Conservation (phyloP, 2,888 invertebrate genomes). For the Archips xylosteana region DNA sequence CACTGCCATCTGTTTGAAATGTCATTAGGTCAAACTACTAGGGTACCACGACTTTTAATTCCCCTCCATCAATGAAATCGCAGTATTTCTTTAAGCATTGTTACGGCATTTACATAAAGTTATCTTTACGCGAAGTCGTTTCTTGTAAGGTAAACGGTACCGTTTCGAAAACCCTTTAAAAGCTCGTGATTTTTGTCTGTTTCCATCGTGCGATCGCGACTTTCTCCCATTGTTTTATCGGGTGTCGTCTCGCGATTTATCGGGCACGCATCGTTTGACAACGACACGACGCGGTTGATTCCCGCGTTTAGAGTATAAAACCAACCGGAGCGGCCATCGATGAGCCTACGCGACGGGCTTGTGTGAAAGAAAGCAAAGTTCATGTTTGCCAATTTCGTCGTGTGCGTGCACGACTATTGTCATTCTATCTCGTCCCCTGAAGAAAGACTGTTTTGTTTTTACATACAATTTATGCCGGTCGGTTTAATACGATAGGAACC, state of each 20-base stretch:
- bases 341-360: neutral
- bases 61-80: slow-evolving; percentile 8
- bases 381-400: too few relatives aligned
- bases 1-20: too few relatives aligned
- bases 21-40: too few relatives aligned
- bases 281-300: slow-evolving; percentile 72
- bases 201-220: slow-evolving; percentile 59
- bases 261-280: slow-evolving; percentile 69
- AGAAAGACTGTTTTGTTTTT: too few relatives aligned
- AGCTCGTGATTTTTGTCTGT: slow-evolving; percentile 37
- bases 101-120: slow-evolving; percentile 33
- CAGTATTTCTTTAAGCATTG: slow-evolving; percentile 18
- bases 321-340: neutral
- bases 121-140: slow-evolving; percentile 22
- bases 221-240: slow-evolving; percentile 77
- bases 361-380: too few relatives aligned
- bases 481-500: too few relatives aligned
- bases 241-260: slow-evolving; percentile 79
- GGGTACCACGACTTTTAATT: neutral
- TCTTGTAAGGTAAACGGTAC: slow-evolving; percentile 35
- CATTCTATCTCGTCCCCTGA: too few relatives aligned
- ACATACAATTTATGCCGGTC: too few relatives aligned
- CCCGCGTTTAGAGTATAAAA: slow-evolving; percentile 47
- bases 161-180: slow-evolving; percentile 38
- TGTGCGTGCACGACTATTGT: too few relatives aligned